Evolutionary conservation across 2,113 vertebrate species (phyloP).

Genomic region (Alaudala cheleensis): DNA sequence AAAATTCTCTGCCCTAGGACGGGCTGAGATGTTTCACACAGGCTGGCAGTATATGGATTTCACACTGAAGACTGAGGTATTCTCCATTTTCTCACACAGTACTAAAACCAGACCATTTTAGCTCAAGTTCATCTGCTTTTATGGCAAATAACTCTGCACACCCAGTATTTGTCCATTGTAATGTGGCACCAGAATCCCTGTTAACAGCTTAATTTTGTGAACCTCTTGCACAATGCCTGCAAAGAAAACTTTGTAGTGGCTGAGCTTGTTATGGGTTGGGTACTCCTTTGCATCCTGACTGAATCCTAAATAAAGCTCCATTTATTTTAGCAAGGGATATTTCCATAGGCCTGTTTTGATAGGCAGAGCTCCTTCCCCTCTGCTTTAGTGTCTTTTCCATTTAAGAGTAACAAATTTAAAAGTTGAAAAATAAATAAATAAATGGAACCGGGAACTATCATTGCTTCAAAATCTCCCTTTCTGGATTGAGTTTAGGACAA

Average conservation of each 20-base stretch:
- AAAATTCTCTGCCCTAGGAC: background rate
- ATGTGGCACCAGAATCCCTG: background rate
- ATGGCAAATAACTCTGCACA: background rate
- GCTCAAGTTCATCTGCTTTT: background rate
- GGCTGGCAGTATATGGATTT: background rate
- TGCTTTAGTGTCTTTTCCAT: slow-evolving; percentile 36
- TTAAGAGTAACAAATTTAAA: slow-evolving; percentile 26
- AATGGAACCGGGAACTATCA: background rate
- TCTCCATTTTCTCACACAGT: background rate
- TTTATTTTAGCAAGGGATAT: slow-evolving; percentile 48
- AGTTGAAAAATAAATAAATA: slow-evolving; percentile 19
- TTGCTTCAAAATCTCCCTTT: background rate
- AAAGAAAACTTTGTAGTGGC: background rate
- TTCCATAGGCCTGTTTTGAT: slow-evolving; percentile 47
- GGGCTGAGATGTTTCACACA: background rate
- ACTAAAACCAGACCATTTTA: background rate
- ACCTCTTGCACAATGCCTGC: background rate
- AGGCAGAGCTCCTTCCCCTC: slow-evolving; percentile 36
- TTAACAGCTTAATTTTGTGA: background rate
- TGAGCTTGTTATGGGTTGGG: background rate
- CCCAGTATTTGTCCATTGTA: background rate
- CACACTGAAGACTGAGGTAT: background rate
- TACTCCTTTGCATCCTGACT: slow-evolving; percentile 29
- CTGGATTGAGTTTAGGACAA: slow-evolving; percentile 3
- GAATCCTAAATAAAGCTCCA: slow-evolving; percentile 8